Evolutionary conservation across 1,140 invertebrate species (phyloP).

Genomic region (Ridgeia piscesae): DNA sequence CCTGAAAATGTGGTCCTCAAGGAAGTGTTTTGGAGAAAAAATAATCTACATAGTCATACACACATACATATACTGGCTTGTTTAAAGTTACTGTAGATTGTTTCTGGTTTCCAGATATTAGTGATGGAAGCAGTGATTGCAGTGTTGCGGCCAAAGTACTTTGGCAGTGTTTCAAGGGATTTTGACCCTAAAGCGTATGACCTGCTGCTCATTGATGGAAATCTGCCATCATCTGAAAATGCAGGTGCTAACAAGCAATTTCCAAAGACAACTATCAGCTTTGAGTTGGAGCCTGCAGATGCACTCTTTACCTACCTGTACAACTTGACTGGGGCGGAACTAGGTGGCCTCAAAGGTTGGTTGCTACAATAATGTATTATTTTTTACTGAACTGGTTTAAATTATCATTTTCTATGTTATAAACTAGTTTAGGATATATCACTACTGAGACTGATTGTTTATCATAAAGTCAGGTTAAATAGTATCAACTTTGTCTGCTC

Average conservation of each 20-base stretch:
- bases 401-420: no score
- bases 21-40: no score
- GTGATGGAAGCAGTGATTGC: slow-evolving; percentile 11
- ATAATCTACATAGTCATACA: background rate
- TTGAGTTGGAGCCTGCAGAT: slow-evolving; percentile 1
- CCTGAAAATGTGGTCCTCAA: no score
- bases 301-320: slow-evolving; percentile 11
- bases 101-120: background rate
- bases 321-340: background rate
- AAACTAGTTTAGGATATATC: no score
- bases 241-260: background rate
- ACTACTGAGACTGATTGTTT: no score
- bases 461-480: no score
- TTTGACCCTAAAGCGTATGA: slow-evolving; percentile 8
- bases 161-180: slow-evolving; percentile 10
- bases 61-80: background rate
- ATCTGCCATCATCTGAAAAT: background rate
- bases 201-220: slow-evolving; percentile 3
- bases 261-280: background rate
- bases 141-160: slow-evolving; percentile 4
- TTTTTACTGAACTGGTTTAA: no score
- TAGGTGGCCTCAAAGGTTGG: slow-evolving; percentile 14
- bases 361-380: background rate
- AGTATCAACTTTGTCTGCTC: no score
- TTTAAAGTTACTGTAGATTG: background rate